These are phyloP conservation scores for Ormyrus thymus DNA, from an alignment of 2,888 invertebrate species.

Conservation along the genomic window DNA sequence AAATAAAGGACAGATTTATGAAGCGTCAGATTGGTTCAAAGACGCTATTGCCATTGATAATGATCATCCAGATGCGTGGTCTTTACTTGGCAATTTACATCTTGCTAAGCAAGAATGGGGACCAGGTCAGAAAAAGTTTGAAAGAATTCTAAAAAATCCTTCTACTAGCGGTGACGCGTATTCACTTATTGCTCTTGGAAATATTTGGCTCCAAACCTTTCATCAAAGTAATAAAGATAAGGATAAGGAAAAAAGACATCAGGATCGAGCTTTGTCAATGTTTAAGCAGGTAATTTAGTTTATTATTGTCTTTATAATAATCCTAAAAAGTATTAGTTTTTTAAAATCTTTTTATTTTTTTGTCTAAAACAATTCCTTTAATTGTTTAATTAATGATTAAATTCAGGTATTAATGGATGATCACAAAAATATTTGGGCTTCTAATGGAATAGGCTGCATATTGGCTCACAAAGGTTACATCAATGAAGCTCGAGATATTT, in stretches of 20 bases:
- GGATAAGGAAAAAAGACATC: slow-evolving; percentile 95
- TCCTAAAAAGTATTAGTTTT: no score
- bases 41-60: slow-evolving; percentile 97
- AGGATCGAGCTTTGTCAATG: slow-evolving; percentile 94
- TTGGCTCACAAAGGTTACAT: slow-evolving; percentile 90
- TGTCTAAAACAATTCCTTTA: no score
- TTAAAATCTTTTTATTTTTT: no score
- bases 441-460: slow-evolving; percentile 98
- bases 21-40: slow-evolving; percentile 99
- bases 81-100: slow-evolving; percentile 97
- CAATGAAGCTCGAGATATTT: slow-evolving; percentile 98
- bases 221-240: slow-evolving; percentile 96
- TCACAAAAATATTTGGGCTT: slow-evolving; percentile 98
- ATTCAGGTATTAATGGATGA: slow-evolving; percentile 85
- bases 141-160: slow-evolving; percentile 93
- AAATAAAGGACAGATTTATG: slow-evolving; percentile 98
- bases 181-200: slow-evolving; percentile 96
- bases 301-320: no score
- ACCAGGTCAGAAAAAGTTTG: slow-evolving; percentile 99
- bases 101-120: slow-evolving; percentile 98
- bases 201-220: slow-evolving; percentile 98
- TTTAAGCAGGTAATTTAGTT: slow-evolving; percentile 85
- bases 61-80: slow-evolving; percentile 99
- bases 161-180: slow-evolving; percentile 93
- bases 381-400: neutral